Evolutionary conservation across 1,140 invertebrate genomes (phyloP).

Genomic region (Gerris buenoi): DNA sequence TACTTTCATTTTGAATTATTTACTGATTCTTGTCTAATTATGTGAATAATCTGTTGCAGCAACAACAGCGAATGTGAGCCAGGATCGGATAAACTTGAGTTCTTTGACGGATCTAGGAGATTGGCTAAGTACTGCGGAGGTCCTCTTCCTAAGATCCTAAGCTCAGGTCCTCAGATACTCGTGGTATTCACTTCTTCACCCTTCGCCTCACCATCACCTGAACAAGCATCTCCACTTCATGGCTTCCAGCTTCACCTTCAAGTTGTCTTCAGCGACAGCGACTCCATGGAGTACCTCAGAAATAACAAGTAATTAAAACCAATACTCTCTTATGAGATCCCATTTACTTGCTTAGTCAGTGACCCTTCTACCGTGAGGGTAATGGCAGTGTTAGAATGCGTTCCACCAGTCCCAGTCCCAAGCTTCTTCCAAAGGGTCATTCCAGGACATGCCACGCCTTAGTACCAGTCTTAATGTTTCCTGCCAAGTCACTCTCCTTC

Average conservation of each 20-base stretch:
- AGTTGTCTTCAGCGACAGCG: constrained; percentile 71
- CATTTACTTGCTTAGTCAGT: too few species aligned
- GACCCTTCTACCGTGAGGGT: too few species aligned
- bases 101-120: constrained; percentile 72
- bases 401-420: too few species aligned
- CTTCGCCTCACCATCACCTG: constrained; percentile 23
- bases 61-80: neutral
- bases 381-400: too few species aligned
- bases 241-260: constrained; percentile 61
- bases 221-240: constrained; percentile 19
- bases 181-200: constrained; percentile 47
- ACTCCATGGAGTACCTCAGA: constrained; percentile 39
- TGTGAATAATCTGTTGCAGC: neutral
- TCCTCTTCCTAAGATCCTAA: constrained; percentile 55
- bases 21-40: too few species aligned
- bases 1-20: too few species aligned
- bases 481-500: too few species aligned
- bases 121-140: constrained; percentile 74
- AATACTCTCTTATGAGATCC: too few species aligned
- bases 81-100: constrained; percentile 60
- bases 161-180: constrained; percentile 62
- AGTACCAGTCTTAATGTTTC: too few species aligned
- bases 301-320: constrained; percentile 4
- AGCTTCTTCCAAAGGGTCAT: too few species aligned
- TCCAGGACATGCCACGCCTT: too few species aligned